Conservation (phyloP, 2,888 invertebrate species). For the Perizoma flavofasciatum region DNA sequence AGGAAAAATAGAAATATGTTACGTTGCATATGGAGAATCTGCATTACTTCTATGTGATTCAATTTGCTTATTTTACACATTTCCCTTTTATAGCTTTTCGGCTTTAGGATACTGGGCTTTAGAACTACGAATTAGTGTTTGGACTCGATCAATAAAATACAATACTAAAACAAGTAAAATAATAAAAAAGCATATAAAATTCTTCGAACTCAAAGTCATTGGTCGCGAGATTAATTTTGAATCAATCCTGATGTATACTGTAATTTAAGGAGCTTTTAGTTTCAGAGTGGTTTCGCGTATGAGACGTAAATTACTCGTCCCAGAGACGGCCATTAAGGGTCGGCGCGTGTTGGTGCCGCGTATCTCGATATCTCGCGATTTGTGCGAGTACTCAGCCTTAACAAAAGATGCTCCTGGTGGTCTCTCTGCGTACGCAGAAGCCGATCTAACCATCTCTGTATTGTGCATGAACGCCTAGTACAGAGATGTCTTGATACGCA, state of each 20-base stretch:
- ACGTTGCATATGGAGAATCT: no score
- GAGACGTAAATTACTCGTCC: slow-evolving; percentile 79
- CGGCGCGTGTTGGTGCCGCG: slow-evolving; percentile 67
- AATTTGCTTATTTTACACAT: no score
- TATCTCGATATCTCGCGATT: slow-evolving; percentile 79
- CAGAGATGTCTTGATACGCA: slow-evolving; percentile 2
- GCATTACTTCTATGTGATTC: no score
- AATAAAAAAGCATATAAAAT: slow-evolving; percentile 30
- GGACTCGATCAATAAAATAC: no score
- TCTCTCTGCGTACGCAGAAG: slow-evolving; percentile 60
- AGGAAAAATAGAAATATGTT: no score
- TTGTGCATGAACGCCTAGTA: slow-evolving; percentile 44
- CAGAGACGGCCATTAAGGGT: slow-evolving; percentile 75
- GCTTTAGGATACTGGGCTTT: no score
- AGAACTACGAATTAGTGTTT: no score
- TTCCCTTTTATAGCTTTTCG: no score
- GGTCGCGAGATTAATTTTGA: slow-evolving; percentile 73
- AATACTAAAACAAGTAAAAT: background rate
- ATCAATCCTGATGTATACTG: slow-evolving; percentile 75
- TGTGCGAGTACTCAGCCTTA: slow-evolving; percentile 69
- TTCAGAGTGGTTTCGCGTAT: slow-evolving; percentile 79
- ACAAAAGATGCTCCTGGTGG: slow-evolving; percentile 79
- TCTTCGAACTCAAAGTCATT: slow-evolving; percentile 55
- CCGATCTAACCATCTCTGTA: slow-evolving; percentile 56
- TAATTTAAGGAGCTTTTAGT: slow-evolving; percentile 81